Percentiles rank a stretch among this genome's conserved stretches.
Evolutionary conservation across 2,888 invertebrate species (phyloP).

Genomic region (Coleophora deauratella): DNA sequence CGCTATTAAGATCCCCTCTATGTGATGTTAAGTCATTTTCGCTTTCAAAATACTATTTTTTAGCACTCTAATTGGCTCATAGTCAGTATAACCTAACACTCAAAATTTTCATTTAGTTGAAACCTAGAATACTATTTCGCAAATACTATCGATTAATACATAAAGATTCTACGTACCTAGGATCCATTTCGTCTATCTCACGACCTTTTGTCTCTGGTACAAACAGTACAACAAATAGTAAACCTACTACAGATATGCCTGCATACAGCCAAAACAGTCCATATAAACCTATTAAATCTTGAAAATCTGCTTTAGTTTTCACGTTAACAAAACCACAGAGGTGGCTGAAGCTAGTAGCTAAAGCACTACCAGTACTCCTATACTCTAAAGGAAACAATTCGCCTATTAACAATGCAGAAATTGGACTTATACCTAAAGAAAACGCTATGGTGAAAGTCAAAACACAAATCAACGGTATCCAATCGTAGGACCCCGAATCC

Average conservation of each 20-base stretch:
- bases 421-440: constrained; percentile 84
- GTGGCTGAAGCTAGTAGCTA: constrained; percentile 89
- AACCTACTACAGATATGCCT: constrained; percentile 83
- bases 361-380: constrained; percentile 78
- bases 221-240: constrained; percentile 86
- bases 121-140: too few relatives aligned
- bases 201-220: constrained; percentile 94
- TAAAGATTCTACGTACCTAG: constrained; percentile 75
- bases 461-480: constrained; percentile 89
- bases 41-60: too few relatives aligned
- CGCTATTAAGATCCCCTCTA: too few relatives aligned
- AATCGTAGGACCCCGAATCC: constrained; percentile 77
- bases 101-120: too few relatives aligned
- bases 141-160: constrained; percentile 68
- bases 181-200: constrained; percentile 91
- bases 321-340: constrained; percentile 90
- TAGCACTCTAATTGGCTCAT: too few relatives aligned
- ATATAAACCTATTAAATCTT: constrained; percentile 81
- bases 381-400: constrained; percentile 82
- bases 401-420: constrained; percentile 81
- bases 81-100: too few relatives aligned
- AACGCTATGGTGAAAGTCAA: constrained; percentile 88
- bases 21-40: too few relatives aligned
- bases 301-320: constrained; percentile 87
- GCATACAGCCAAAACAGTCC: constrained; percentile 93